Evolutionary conservation across 1,140 invertebrate species (phyloP), one percentile per base, ranked within the genome.

Genomic region (Dermatophagoides farinae): DNA sequence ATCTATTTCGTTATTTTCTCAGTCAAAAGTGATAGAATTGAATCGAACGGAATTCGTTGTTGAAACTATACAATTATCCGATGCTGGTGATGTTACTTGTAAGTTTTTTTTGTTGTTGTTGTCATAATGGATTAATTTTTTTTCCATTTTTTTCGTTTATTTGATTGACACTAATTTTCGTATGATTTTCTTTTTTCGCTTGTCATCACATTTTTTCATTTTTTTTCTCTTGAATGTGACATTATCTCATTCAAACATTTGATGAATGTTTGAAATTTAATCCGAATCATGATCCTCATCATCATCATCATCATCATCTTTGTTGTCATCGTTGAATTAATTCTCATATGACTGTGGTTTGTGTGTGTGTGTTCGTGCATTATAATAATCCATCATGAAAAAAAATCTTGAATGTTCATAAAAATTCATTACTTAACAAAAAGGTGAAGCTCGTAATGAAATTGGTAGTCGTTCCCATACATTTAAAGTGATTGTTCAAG

Each of bases 371-470:
- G 16, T 16, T 23, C 11, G 5, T 31, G 46, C 14, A 38, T 57
- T 18, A 58, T 57, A 53, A 37, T 31, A 14, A 18, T 58, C 20
- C 11, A 37, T 14, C 50, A 49, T 22, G n/a, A n/a, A n/a, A n/a
- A n/a, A n/a, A n/a, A 55, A 55, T 44, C n/a, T 31, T 52, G 5
- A 46, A 39, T 58, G 11, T 58, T 46, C 1, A 18, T 4, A 6
- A 39, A 37, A 20, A 14, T 39, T 20, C 11, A 23, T 44, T 40
- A 11, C 16, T 1, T 6, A 22, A 58, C 38, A 38, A 58, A 43
- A 14, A 14, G 58, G 57, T 37, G n/a, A 16, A 16, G 57, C 57
- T 44, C 12, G 12, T 20, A 58, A 58, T 58, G 57, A 43, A 47
- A 58, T 58, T 47, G 57, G 57, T n/a, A 23, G n/a, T 18, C n/a